Percentiles rank a stretch among this genome's conserved stretches.
Evolutionary conservation across 2,888 invertebrate genomes (phyloP).

Genomic region (Andrena dorsata): DNA sequence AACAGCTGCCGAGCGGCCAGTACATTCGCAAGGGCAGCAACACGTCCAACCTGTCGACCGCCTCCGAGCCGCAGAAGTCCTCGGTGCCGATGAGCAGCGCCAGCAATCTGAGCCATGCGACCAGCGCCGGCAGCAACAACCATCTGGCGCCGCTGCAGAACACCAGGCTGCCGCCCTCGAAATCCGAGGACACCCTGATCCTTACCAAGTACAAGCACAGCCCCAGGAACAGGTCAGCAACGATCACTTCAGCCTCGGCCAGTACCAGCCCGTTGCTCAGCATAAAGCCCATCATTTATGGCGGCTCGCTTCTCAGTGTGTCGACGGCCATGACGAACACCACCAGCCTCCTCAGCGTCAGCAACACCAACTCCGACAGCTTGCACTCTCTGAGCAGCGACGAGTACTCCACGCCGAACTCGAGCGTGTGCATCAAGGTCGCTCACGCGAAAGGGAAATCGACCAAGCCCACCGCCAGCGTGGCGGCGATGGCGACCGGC

Average conservation of each 20-base stretch:
- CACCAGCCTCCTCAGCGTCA: slow-evolving; percentile 78
- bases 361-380: slow-evolving; percentile 86
- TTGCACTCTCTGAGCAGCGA: slow-evolving; percentile 87
- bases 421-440: slow-evolving; percentile 70
- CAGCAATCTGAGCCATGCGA: slow-evolving; percentile 63
- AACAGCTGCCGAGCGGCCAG: slow-evolving; percentile 86
- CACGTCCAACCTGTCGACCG: slow-evolving; percentile 78
- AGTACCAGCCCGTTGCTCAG: slow-evolving; percentile 90
- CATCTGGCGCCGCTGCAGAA: slow-evolving; percentile 66
- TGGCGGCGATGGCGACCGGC: slow-evolving; percentile 82
- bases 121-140: slow-evolving; percentile 54
- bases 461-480: slow-evolving; percentile 80
- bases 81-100: slow-evolving; percentile 66
- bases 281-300: slow-evolving; percentile 87
- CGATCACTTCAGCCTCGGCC: slow-evolving; percentile 88
- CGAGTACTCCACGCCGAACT: slow-evolving; percentile 76
- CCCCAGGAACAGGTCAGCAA: slow-evolving; percentile 87
- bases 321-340: slow-evolving; percentile 85
- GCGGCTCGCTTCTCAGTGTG: slow-evolving; percentile 88
- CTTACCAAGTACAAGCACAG: slow-evolving; percentile 84
- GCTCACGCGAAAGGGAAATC: slow-evolving; percentile 69
- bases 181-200: slow-evolving; percentile 92
- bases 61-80: slow-evolving; percentile 76
- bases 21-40: slow-evolving; percentile 80
- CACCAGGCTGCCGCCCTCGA: slow-evolving; percentile 90